Evolutionary conservation across 2,113 vertebrate species (phyloP), one percentile per base, ranked within the genome.

Genomic region (Ciconia maguari): DNA sequence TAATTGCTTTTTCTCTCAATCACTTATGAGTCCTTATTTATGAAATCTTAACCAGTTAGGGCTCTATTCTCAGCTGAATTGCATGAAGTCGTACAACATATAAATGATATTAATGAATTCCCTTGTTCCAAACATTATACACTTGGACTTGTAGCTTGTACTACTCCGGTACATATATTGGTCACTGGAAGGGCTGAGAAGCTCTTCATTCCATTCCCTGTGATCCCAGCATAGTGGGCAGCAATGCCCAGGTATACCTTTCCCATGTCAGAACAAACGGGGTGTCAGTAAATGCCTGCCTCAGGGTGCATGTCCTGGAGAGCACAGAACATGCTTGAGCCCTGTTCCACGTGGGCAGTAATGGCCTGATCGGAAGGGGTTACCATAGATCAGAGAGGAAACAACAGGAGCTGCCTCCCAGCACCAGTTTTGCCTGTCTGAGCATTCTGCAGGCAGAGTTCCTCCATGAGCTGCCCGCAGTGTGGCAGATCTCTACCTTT

Each of bases 1-100:
- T 54, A 85, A 29, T 61, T 74, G 38, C 22, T 55, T 95, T 76
- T 83, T 77, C 30, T 88, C 71, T 86, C 60, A 93, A 74, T 90
- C 64, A 60, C 55, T 80, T 71, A 55, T 44, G 44, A 72, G 29
- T 85, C 90, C 44, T 77, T 80, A 48, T 55, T 89, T 92, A 64
- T 80, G 84, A 89, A 90, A 55, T 78, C 58, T 86, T 54, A 84
- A 84, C 44, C 46, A 84, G 13, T 52, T 80, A 72, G 64, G 49
- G 32, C 66, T 89, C 62, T 87, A 10, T 38, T 65, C 89, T 77
- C 81, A 79, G 32, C 57, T 82, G 77, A 91, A 85, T n/a, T 77
- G 51, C 87, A 66, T 58, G 21, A 78, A 71, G 36, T 52, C 8
- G 0, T 81, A 70, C 27, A 44, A 55, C 30, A 68, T 29, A 48